Conservation (phyloP, 2,888 invertebrate species). For the Apotomis turbidana region DNA sequence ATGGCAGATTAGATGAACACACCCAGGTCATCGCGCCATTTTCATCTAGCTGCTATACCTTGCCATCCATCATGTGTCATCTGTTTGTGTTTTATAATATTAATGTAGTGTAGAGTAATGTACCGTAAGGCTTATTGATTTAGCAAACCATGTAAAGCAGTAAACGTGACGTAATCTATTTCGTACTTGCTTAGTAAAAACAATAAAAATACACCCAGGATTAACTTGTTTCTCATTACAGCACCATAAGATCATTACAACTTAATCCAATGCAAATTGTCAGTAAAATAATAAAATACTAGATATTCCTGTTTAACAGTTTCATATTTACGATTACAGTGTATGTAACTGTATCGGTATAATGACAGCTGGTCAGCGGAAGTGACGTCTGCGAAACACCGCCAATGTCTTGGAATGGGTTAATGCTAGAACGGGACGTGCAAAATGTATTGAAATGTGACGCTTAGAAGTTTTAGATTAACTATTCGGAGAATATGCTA, state of each 20-base stretch:
- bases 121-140: too few relatives aligned
- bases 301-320: slow-evolving; percentile 28
- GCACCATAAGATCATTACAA: slow-evolving; percentile 4
- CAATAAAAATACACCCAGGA: background rate
- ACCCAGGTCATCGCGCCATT: too few relatives aligned
- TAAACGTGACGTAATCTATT: too few relatives aligned
- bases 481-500: background rate
- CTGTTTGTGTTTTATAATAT: too few relatives aligned
- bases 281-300: slow-evolving; percentile 25
- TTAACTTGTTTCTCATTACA: slow-evolving; percentile 12
- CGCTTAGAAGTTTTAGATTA: background rate
- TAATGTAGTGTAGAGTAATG: too few relatives aligned
- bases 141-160: too few relatives aligned
- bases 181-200: too few relatives aligned
- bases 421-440: background rate
- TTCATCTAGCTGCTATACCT: too few relatives aligned
- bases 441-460: background rate
- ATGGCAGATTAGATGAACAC: too few relatives aligned
- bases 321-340: slow-evolving; percentile 33
- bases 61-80: too few relatives aligned
- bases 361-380: slow-evolving; percentile 33
- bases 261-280: slow-evolving; percentile 26
- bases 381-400: slow-evolving; percentile 21
- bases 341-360: slow-evolving; percentile 30
- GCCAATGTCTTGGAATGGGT: background rate